Evolutionary conservation across 2,113 vertebrate genomes (phyloP).

Genomic region (Psettodes erumei): DNA sequence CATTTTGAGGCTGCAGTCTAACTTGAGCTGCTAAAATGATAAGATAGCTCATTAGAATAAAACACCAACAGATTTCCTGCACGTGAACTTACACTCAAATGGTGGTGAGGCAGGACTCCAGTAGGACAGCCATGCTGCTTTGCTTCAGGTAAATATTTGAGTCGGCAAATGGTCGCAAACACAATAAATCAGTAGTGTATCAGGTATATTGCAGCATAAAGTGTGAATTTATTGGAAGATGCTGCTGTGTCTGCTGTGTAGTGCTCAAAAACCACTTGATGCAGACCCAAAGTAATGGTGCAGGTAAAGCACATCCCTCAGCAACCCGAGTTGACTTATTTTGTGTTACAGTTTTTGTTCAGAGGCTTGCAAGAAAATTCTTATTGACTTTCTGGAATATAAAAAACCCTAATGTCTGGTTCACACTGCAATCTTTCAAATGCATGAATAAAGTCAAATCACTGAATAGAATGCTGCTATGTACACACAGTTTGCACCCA

Average conservation of each 20-base stretch:
- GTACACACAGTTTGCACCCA: too few relatives aligned
- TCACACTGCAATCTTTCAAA: background rate
- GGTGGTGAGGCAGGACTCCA: slow-evolving; percentile 4
- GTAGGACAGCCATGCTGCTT: slow-evolving; percentile 10
- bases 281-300: background rate
- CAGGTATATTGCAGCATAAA: background rate
- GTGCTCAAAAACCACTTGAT: background rate
- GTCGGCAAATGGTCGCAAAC: background rate
- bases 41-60: background rate
- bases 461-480: too few relatives aligned
- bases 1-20: background rate
- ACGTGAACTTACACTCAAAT: slow-evolving; percentile 26
- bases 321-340: background rate
- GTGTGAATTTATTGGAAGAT: background rate
- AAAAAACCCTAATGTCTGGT: background rate
- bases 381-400: background rate
- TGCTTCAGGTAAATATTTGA: slow-evolving; percentile 1
- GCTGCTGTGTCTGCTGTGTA: background rate
- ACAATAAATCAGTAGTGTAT: background rate
- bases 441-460: background rate
- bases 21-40: slow-evolving; percentile 8
- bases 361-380: background rate
- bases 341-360: background rate
- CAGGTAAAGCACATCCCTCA: background rate
- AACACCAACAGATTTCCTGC: background rate